Evolutionary conservation across 2,888 invertebrate genomes (phyloP), one percentile per base, ranked within the genome.

Genomic region (Buathra laborator): DNA sequence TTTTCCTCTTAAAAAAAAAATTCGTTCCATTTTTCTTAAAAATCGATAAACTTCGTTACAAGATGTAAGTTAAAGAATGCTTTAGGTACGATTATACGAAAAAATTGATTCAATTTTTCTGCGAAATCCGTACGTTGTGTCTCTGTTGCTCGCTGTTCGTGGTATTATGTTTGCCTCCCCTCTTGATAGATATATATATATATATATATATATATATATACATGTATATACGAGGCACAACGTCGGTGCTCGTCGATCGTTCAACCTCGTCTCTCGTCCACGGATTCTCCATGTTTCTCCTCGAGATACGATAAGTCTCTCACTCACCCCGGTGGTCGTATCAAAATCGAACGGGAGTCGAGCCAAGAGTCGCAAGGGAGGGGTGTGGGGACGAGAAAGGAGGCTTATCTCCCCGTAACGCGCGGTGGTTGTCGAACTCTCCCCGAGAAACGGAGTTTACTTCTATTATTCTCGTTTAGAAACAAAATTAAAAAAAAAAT

Each of bases 301-400:
- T 84, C 84, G 81, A 78, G 78, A 68, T 74, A 81, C 81, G 81
- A 81, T 78, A 75, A 84, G 77, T 77, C 67, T 62, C 67, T 53
- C 48, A 59, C 67, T 81, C 75, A 44, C 64, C 67, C 81, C 75
- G 29, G 19, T 66, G 24, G 44, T 70, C 85, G 81, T 87, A 87
- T 87, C 86, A 86, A 88, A 88, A 86, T 84, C 84, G 81, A 78
- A 81, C 77, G 77, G 77, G 84, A 75, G 75, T 48, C 53, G 81
- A 78, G 79, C 82, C 79, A 79, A 81, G 84, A 76, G 64, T 70
- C 76, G 87, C 56, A 75, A 71, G 77, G 59, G 70, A 32, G 59
- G 24, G 77, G 7, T n/a, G 78, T 80, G 56, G 81, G 67, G 53
- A 70, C 43, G 75, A 10, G 82, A 75, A 16, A 62, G 72, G 74